These are phyloP conservation scores for Microcebus jonahi DNA, from an alignment of 2,113 vertebrate genomes.

Conservation along the genomic window DNA sequence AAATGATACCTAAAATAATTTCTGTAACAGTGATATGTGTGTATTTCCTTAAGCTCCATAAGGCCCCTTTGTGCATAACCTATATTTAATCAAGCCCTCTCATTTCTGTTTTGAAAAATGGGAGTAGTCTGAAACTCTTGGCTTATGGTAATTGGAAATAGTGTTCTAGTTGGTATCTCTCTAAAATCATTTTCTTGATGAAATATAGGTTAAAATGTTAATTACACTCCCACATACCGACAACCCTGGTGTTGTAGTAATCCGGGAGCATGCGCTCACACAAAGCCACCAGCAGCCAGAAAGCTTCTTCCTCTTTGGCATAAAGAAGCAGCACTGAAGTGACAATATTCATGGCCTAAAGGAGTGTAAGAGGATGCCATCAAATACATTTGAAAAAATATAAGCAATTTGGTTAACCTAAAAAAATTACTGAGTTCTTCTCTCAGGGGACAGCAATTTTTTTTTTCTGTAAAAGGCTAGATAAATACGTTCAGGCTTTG, in stretches of 20 bases:
- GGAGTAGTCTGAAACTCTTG: background rate
- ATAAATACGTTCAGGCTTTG: background rate
- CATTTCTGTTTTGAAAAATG: background rate
- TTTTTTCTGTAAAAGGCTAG: background rate
- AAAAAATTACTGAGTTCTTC: background rate
- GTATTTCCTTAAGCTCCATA: background rate
- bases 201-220: background rate
- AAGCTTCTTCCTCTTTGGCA: constrained; percentile 98
- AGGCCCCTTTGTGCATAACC: background rate
- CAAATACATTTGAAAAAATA: background rate
- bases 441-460: background rate
- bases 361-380: background rate
- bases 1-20: background rate
- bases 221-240: constrained; percentile 88
- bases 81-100: background rate
- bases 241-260: constrained; percentile 99
- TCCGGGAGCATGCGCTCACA: constrained; percentile 99
- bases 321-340: constrained; percentile 98
- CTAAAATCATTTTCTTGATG: background rate
- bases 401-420: background rate
- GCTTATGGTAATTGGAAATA: background rate
- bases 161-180: background rate
- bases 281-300: constrained; percentile 97
- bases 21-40: background rate
- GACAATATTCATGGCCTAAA: constrained; percentile 99